A percentile compares a stretch with the other conserved stretches of the same genome.
Evolutionary conservation across 2,113 vertebrate genomes (phyloP).

Genomic region (Ardeotis arabs): DNA sequence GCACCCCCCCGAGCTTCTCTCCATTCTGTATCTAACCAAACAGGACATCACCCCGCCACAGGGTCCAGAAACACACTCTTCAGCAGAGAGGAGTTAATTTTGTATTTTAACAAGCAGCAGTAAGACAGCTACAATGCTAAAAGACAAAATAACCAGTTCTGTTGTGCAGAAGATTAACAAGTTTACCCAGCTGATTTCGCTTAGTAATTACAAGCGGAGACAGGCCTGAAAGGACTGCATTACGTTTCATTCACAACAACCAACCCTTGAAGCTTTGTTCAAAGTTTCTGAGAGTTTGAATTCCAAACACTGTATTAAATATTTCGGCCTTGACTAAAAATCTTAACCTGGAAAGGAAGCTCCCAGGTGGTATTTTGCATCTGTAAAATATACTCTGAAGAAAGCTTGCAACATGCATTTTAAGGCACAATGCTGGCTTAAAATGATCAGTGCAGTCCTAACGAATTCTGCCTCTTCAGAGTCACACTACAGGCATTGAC

Average conservation of each 20-base stretch:
- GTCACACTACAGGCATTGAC: not conserved
- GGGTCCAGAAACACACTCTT: not conserved
- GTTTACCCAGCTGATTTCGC: not conserved
- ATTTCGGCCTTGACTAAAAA: not conserved
- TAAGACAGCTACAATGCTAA: not conserved
- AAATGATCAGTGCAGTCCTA: not conserved
- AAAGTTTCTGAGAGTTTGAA: not conserved
- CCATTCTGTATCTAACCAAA: not conserved
- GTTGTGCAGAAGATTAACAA: not conserved
- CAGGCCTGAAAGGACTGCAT: not conserved
- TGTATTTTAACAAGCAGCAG: not conserved
- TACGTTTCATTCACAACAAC: not conserved
- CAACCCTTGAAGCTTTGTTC: not conserved
- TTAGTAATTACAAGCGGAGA: not conserved
- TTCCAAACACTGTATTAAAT: not conserved
- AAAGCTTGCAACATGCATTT: not conserved
- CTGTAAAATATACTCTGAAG: not conserved
- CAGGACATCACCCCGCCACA: accelerated
- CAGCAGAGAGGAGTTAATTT: not conserved
- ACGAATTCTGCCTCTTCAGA: not conserved
- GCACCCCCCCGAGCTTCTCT: not conserved
- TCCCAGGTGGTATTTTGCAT: not conserved
- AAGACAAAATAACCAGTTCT: not conserved
- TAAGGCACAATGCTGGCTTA: not conserved
- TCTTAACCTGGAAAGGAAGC: not conserved